Evolutionary conservation across 2,888 invertebrate species (phyloP).

Genomic region (Didymodactylos carnosus): DNA sequence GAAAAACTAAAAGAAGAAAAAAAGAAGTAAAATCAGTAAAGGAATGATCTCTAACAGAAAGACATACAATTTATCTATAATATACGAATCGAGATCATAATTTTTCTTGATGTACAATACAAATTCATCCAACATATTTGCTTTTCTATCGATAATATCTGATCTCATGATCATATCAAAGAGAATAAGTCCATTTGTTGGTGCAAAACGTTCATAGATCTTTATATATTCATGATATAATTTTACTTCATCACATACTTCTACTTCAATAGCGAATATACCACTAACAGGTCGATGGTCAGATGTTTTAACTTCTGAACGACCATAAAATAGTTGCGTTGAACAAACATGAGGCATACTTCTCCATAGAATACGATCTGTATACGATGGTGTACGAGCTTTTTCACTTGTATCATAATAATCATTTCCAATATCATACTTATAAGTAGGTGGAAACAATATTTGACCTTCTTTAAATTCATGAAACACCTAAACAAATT

Average conservation of each 20-base stretch:
- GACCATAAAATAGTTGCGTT: constrained; percentile 2
- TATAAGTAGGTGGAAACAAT: constrained; percentile 83
- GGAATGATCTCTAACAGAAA: not conserved
- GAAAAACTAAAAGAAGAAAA: not conserved
- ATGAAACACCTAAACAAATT: constrained; percentile 50
- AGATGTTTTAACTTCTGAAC: constrained; percentile 8
- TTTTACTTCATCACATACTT: not conserved
- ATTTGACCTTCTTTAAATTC: constrained; percentile 79
- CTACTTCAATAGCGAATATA: not conserved
- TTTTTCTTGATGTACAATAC: not conserved
- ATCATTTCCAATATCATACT: constrained; percentile 91
- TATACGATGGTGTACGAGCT: constrained; percentile 88
- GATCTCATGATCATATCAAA: not conserved
- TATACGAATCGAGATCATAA: not conserved
- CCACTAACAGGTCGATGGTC: constrained; percentile 3
- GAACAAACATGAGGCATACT: not conserved
- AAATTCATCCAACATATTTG: not conserved
- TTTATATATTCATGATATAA: not conserved
- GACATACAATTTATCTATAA: not conserved
- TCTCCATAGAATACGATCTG: constrained; percentile 30
- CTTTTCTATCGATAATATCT: not conserved
- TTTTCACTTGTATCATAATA: constrained; percentile 98
- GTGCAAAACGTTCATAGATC: not conserved
- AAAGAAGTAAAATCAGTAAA: not conserved
- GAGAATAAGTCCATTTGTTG: not conserved